Conservation (phyloP, 1,140 invertebrate species). For the Steinernema feltiae region DNA sequence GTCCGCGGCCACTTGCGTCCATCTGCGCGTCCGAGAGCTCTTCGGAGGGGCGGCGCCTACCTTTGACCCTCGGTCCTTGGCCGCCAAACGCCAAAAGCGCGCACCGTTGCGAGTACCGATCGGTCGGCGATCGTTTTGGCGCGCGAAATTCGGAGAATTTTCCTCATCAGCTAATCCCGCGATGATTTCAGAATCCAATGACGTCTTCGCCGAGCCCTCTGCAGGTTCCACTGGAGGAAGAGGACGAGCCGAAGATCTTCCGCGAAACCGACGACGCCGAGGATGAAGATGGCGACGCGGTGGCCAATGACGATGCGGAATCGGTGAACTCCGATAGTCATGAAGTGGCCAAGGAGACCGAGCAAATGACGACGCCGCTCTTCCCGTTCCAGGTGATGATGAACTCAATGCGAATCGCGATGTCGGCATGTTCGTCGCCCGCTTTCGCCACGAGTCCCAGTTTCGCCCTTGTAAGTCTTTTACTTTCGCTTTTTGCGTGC, state of each 20-base stretch:
- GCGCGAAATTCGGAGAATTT: neutral
- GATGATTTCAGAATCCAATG: neutral
- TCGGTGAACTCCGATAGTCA: neutral
- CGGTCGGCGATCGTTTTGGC: neutral
- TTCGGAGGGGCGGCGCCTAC: neutral
- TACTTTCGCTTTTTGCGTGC: neutral
- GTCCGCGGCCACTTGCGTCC: neutral
- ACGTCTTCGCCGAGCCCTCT: neutral
- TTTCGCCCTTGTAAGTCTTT: neutral
- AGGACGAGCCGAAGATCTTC: neutral
- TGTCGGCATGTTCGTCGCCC: neutral
- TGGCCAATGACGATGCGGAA: neutral
- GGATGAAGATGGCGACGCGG: neutral
- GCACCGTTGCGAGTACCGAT: neutral
- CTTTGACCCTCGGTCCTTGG: neutral
- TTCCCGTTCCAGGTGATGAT: no score
- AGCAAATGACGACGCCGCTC: neutral
- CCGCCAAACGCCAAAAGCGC: neutral
- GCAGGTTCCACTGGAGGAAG: neutral
- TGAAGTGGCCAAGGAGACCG: constrained; percentile 10
- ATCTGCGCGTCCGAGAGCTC: no score
- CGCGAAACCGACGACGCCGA: neutral
- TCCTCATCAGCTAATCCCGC: neutral
- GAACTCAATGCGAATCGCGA: neutral
- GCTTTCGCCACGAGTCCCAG: neutral